Base-by-base conservation (phyloP, 2,797 vertebrate genomes). In the Premnoplex brunnescens region DNA sequence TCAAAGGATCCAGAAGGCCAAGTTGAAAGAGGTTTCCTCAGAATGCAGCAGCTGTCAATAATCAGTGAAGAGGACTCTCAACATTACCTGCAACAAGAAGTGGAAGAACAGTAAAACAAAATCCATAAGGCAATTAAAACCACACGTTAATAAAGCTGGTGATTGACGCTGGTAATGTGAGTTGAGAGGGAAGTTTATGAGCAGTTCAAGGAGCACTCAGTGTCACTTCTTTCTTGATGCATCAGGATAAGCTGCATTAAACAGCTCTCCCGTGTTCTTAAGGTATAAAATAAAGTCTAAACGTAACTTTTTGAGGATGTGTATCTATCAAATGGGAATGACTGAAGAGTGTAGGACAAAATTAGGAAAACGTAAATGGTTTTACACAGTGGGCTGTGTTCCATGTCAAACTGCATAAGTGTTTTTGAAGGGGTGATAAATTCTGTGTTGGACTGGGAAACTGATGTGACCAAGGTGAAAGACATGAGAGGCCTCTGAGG, bases 71-170 rank as follows among this genome's bases (percentile, higher is more conserved):
- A 92, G 88, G 92, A 67, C 73, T 88, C 84, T 96, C 82, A 91
- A 72, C 96, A 97, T 97, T 73, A 96, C 96, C 98, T 98, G 97
- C 78, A 98, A 97, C 41, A 91, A 94, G 96, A 80, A 84, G 91
- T 59, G 91, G 87, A 91, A 89, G 72, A 85, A 76, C 88, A 96
- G 92, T 95, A 89, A 92, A 95, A 71, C 39, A 73, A 93, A 96
- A 97, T 96, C 93, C 56, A 85, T 97, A 85, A 32, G 92, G 79
- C 79, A 91, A 96, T 96, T 96, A 96, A 96, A 95, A 68, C 2
- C 32, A 41, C 48, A 32, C 5, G 5, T 94, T 96, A 93, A 91
- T 88, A 89, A 94, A 79, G 84, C 64, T 0, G 4, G 92, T 82
- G 81, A 88, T 89, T 94, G 91, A 79, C 85, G 63, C 58, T 43